These are phyloP conservation scores for Agapornis canus DNA, from an alignment of 2,797 vertebrate genomes.

Conservation along the genomic window DNA sequence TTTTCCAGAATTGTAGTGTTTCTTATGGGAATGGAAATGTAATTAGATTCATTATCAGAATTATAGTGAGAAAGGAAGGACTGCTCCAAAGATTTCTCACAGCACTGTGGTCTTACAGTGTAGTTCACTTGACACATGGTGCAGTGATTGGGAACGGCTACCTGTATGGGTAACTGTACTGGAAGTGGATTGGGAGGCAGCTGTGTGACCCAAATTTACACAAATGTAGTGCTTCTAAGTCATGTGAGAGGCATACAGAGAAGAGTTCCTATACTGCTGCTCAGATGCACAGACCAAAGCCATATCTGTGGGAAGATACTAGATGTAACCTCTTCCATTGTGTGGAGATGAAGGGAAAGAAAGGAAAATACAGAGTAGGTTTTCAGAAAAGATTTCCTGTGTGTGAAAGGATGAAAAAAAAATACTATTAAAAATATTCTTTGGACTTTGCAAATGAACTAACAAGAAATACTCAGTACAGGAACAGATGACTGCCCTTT, in stretches of 20 bases:
- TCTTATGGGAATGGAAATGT: background rate
- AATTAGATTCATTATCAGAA: background rate
- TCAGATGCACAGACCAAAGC: background rate
- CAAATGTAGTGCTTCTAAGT: background rate
- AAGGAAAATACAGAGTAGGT: background rate
- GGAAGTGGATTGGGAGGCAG: background rate
- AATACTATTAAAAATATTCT: background rate
- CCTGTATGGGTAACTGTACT: background rate
- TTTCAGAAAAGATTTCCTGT: background rate
- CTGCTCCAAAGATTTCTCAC: background rate
- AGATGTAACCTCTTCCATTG: accelerated
- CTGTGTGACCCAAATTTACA: background rate
- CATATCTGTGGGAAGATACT: accelerated
- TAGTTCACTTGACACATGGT: background rate
- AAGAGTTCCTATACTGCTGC: background rate
- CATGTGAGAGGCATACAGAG: background rate
- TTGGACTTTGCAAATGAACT: background rate
- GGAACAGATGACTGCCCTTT: background rate
- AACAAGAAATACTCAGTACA: background rate
- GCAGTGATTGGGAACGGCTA: background rate
- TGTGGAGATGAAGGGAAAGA: background rate
- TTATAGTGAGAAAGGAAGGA: background rate
- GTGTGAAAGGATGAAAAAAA: background rate
- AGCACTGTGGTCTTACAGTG: background rate
- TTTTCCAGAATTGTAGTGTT: background rate